phyloP scores from a whole-genome alignment of 30 jellyfish, hydroid and myxozoan genomes.

The Pelagia noctiluca region DNA sequence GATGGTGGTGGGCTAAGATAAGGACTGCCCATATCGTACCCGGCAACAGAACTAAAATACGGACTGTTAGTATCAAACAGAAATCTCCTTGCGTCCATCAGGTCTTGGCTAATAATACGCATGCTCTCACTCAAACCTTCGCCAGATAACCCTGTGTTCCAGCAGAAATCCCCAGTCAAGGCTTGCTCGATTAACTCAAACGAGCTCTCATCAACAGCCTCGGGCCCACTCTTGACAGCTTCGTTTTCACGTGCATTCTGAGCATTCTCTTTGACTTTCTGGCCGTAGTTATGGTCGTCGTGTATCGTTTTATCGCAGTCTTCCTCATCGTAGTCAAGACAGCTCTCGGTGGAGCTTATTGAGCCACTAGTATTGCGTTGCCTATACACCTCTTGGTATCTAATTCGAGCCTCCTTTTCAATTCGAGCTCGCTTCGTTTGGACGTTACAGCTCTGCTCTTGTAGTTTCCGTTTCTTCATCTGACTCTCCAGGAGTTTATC shows the following conservation, averaged over 20 bases:
- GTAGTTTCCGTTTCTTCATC: constrained; percentile 85
- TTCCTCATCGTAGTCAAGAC: constrained; percentile 48
- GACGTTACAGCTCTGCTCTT: constrained; percentile 72
- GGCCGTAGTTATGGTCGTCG: constrained; percentile 68
- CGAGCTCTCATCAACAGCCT: constrained; percentile 43
- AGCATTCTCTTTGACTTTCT: constrained; percentile 30
- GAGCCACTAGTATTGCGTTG: constrained; percentile 67
- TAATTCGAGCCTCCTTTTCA: constrained; percentile 54
- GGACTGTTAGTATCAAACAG: constrained; percentile 77
- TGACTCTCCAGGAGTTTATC: constrained; percentile 88
- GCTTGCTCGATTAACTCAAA: constrained; percentile 82
- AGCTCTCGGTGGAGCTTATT: constrained; percentile 57
- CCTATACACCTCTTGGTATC: constrained; percentile 28
- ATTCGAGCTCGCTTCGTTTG: constrained; percentile 83
- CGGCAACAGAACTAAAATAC: constrained; percentile 52
- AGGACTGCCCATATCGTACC: constrained; percentile 86
- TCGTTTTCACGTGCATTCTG: constrained; percentile 12
- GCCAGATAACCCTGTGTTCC: constrained; percentile 74
- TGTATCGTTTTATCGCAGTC: constrained; percentile 46
- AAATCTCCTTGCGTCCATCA: constrained; percentile 87
- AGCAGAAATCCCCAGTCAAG: constrained; percentile 84
- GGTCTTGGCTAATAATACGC: constrained; percentile 91
- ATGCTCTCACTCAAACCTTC: constrained; percentile 89
- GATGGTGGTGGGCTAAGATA: constrained; percentile 97
- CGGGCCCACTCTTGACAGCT: constrained; percentile 30